Conservation (phyloP, 2,888 invertebrate genomes). For the Rhaphigaster nebulosa region DNA sequence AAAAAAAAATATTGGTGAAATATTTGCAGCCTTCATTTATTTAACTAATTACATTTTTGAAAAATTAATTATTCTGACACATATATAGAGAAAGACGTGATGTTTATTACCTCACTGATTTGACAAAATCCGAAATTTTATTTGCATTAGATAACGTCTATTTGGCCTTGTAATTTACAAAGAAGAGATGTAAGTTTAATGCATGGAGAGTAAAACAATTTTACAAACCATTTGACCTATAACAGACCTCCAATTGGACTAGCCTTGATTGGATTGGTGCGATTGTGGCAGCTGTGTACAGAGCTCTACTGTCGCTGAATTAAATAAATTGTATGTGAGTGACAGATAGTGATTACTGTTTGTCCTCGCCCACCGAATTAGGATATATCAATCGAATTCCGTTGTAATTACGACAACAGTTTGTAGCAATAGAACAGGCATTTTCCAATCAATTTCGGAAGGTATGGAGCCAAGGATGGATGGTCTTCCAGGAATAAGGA, state of each 20-base stretch:
- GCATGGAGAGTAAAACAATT: neutral
- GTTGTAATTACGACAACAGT: neutral
- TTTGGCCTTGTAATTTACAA: too few relatives aligned
- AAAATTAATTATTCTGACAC: too few relatives aligned
- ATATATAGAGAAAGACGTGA: too few relatives aligned
- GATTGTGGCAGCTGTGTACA: neutral
- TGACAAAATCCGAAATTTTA: too few relatives aligned
- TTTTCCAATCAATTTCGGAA: neutral
- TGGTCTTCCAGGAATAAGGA: neutral
- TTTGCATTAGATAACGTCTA: too few relatives aligned
- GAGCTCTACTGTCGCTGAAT: neutral
- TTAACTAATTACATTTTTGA: too few relatives aligned
- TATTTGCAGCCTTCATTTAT: too few relatives aligned
- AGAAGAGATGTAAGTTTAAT: too few relatives aligned
- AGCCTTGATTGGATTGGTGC: neutral
- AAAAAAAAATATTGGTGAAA: too few relatives aligned
- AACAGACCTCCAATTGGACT: neutral
- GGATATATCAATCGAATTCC: constrained; percentile 7
- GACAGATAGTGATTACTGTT: constrained; percentile 28
- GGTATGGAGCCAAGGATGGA: neutral
- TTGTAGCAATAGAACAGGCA: neutral
- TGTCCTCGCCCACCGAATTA: neutral
- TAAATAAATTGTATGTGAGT: constrained; percentile 38
- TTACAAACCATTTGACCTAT: constrained; percentile 1
- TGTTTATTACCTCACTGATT: too few relatives aligned